These are phyloP conservation scores for Xiphophorus couchianus DNA, from an alignment of 2,113 vertebrate species.

Conservation along the genomic window DNA sequence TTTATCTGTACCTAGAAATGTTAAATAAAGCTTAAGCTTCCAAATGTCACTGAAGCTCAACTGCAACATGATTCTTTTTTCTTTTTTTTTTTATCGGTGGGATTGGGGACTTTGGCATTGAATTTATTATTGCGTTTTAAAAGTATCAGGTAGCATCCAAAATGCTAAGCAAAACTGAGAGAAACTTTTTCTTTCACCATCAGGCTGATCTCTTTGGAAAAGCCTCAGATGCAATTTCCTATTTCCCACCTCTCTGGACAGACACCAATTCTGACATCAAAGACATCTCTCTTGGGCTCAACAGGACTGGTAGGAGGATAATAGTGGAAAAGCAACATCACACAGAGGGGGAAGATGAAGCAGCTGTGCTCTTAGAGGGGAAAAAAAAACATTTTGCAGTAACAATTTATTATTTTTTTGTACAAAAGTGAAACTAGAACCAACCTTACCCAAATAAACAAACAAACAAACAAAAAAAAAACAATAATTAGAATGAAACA, in stretches of 20 bases:
- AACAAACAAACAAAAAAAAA: neutral
- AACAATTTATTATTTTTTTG: constrained; percentile 9
- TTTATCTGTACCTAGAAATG: neutral
- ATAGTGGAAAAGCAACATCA: constrained; percentile 50
- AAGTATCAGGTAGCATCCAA: constrained; percentile 40
- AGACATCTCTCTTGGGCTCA: constrained; percentile 53
- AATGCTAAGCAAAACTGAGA: constrained; percentile 52
- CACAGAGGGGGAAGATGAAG: constrained; percentile 19
- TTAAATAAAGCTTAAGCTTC: constrained; percentile 3
- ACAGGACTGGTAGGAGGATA: constrained; percentile 47
- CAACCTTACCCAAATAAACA: neutral
- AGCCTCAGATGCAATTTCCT: constrained; percentile 68
- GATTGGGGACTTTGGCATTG: constrained; percentile 10
- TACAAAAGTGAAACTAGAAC: constrained; percentile 1
- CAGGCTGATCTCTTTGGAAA: constrained; percentile 37
- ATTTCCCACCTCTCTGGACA: constrained; percentile 54
- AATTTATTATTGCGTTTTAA: constrained; percentile 43
- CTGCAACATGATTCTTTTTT: neutral
- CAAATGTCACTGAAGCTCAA: constrained; percentile 29
- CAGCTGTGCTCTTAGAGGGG: constrained; percentile 18
- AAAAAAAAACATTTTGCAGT: constrained; percentile 4
- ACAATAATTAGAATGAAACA: constrained; percentile 1
- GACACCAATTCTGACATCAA: constrained; percentile 67
- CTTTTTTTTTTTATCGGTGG: neutral
- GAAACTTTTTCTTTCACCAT: constrained; percentile 44